Base-by-base conservation (phyloP, 2,113 vertebrate species). In the Leptosomus discolor region DNA sequence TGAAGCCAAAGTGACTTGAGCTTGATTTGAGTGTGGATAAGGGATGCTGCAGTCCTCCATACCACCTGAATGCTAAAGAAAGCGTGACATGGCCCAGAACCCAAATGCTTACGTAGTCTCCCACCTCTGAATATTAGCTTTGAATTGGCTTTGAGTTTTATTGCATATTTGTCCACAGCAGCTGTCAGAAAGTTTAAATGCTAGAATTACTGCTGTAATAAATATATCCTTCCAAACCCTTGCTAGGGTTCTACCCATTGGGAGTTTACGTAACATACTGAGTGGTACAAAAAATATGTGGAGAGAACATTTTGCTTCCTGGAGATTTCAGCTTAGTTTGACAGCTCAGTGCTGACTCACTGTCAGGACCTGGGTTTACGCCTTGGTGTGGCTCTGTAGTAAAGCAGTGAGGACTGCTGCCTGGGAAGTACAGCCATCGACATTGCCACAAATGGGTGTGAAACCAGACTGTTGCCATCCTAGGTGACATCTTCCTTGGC, bases 131-230 rank as follows among this genome's bases (percentile, higher is more conserved):
- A 43, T 63, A 67, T 73, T 56, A 64, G 61, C 87, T 91, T 88
- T 65, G 85, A 91, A 81, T 93, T 88, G 94, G 83, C 76, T 94
- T 95, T 65, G 57, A 27, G 93, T 94, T 96, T 63, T 82, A 41
- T 26, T 39, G 39, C 74, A 24, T 85, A 85, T 90, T 96, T 97
- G 88, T 94, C 63, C 32, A 43, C 71, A 95, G 94, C 96, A 97
- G 96, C 96, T 97, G 92, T 97, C 94, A 94, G 96, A 94, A 95
- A 76, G 57, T 85, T 95, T 86, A 88, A 81, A 92, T 88, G 95
- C 95, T 95, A 46, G 90, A 91, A 94, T 97, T 97, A 96, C 88
- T 91, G 94, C 82, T 78, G 95, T 71, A 89, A 94, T 85, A 97
- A 97, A 86, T 92, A 76, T 20, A 88, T 97, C 82, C 95, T 92